A percentile compares a stretch with the other conserved stretches of the same genome.
These are phyloP conservation scores for Sylvia borin DNA, from an alignment of 2,797 vertebrate genomes.

Conservation along the genomic window DNA sequence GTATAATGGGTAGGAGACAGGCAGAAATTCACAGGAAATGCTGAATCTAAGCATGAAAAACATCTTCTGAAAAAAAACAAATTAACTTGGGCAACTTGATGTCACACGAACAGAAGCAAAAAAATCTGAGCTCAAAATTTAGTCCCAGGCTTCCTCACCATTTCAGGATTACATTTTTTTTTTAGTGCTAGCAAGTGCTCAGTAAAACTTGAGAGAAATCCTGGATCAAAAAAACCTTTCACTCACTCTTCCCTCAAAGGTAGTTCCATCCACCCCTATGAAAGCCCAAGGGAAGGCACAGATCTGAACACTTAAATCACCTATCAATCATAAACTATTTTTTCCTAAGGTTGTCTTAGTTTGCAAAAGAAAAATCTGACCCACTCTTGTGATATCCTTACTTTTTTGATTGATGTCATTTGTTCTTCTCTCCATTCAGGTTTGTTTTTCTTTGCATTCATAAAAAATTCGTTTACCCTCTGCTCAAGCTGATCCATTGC, in stretches of 20 bases:
- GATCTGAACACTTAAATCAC: background rate
- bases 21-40: background rate
- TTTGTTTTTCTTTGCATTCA: slow-evolving; percentile 99
- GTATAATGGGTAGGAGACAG: background rate
- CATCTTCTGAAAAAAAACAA: background rate
- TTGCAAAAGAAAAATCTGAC: background rate
- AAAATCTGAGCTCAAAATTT: background rate
- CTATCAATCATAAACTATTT: background rate
- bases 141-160: background rate
- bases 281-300: background rate
- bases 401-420: slow-evolving; percentile 99
- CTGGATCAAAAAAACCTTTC: background rate
- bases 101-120: background rate
- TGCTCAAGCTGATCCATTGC: slow-evolving; percentile 98
- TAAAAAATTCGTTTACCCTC: slow-evolving; percentile 96
- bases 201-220: background rate
- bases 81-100: background rate
- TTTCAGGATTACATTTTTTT: background rate
- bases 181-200: background rate
- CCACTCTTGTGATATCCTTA: slow-evolving; percentile 60
- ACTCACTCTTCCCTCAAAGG: background rate
- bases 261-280: background rate
- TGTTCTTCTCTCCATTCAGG: slow-evolving; percentile 98
- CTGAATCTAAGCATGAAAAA: background rate
- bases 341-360: background rate